phyloP scores from a whole-genome alignment of 2,113 vertebrate genomes.

The Grallaria varia region DNA sequence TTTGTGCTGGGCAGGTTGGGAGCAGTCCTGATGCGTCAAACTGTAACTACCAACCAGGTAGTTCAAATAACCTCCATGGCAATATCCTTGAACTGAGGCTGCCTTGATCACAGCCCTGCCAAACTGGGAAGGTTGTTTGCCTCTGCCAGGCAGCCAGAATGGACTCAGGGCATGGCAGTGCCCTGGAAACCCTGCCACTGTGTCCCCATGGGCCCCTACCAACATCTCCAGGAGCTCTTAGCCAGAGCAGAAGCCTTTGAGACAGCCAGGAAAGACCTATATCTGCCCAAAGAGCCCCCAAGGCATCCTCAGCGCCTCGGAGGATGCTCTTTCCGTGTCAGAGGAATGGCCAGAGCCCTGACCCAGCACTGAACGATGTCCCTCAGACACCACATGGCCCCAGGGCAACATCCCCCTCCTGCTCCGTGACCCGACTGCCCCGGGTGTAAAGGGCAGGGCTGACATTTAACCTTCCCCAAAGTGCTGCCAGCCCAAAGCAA shows the following conservation, averaged over 20 bases:
- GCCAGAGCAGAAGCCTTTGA: background rate
- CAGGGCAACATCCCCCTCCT: background rate
- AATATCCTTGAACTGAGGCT: background rate
- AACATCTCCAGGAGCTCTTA: background rate
- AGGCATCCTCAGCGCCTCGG: background rate
- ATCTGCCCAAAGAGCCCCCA: background rate
- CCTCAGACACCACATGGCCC: background rate
- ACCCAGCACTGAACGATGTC: background rate
- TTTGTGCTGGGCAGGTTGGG: background rate
- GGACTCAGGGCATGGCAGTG: background rate
- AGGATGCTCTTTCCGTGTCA: background rate
- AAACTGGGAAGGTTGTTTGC: background rate
- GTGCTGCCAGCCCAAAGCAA: background rate
- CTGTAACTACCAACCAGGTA: background rate
- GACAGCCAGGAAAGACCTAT: background rate
- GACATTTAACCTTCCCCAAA: slow-evolving; percentile 21
- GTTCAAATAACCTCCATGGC: background rate
- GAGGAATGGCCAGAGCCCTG: background rate
- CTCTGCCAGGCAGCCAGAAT: background rate
- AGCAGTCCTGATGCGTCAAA: background rate
- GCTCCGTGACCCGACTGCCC: background rate
- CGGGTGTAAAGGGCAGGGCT: background rate
- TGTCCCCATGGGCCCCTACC: background rate
- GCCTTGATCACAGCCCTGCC: background rate
- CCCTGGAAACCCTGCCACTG: background rate